Percentiles rank a stretch among this genome's conserved stretches.
Conservation (phyloP, 2,888 invertebrate species). For the Tipula unca region DNA sequence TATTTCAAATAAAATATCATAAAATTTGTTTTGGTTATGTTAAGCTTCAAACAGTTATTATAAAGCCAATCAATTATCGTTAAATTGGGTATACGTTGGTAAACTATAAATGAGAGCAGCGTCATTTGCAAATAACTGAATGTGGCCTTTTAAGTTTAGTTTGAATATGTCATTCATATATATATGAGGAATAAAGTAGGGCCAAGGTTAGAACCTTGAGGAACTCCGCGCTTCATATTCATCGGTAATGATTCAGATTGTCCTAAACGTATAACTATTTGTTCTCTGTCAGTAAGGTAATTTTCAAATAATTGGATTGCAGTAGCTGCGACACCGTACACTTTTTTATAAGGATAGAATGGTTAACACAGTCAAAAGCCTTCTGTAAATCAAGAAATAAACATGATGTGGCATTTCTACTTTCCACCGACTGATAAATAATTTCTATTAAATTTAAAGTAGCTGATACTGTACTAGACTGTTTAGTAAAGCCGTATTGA, state of each 20-base stretch:
- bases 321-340: neutral
- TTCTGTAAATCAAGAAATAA: neutral
- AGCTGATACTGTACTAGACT: neutral
- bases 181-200: neutral
- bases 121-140: too few species aligned
- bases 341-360: neutral
- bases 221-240: neutral
- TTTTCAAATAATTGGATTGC: neutral
- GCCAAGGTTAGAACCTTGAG: neutral
- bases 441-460: neutral
- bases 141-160: too few species aligned
- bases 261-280: neutral
- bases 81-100: too few species aligned
- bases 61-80: too few species aligned
- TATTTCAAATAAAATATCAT: too few species aligned
- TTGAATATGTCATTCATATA: too few species aligned
- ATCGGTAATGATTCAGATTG: neutral
- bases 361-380: neutral
- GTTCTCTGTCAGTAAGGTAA: neutral
- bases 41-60: too few species aligned
- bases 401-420: too few species aligned
- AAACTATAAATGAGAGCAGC: too few species aligned
- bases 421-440: neutral
- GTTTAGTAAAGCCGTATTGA: neutral
- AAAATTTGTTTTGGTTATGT: too few species aligned